Conservation (phyloP, 2,888 invertebrate genomes). For the Callimorpha dominula region DNA sequence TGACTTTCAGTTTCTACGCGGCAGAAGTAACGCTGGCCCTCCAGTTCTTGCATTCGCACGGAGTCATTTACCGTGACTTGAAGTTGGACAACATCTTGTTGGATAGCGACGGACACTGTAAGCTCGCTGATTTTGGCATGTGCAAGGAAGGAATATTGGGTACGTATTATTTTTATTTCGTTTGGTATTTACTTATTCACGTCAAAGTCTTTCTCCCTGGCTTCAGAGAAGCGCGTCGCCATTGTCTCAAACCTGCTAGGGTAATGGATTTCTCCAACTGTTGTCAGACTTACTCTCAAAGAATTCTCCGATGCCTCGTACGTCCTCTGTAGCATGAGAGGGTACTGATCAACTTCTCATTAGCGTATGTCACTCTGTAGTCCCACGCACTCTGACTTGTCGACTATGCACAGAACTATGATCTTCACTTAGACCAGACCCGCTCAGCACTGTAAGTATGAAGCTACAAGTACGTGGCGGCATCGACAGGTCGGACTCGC, state of each 20-base stretch:
- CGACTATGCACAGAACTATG: too few relatives aligned
- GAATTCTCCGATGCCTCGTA: neutral
- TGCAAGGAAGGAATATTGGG: conserved; percentile 97
- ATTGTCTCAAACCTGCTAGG: neutral
- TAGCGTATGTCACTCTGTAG: too few relatives aligned
- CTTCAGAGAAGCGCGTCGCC: neutral
- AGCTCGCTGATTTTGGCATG: conserved; percentile 98
- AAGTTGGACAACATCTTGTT: conserved; percentile 99
- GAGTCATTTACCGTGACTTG: conserved; percentile 99
- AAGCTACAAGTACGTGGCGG: too few relatives aligned
- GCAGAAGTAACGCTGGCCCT: conserved; percentile 99
- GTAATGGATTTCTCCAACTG: neutral
- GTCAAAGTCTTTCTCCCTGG: neutral
- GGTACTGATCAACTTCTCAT: neutral
- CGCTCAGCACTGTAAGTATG: too few relatives aligned
- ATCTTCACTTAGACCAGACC: too few relatives aligned
- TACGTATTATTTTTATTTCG: conserved; percentile 44
- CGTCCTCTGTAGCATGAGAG: neutral
- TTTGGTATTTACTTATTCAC: neutral
- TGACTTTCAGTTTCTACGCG: conserved; percentile 91
- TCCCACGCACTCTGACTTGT: too few relatives aligned
- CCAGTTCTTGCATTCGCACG: conserved; percentile 98
- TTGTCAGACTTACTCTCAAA: neutral
- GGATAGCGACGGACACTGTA: conserved; percentile 98
- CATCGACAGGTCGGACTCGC: too few relatives aligned